These are phyloP conservation scores for Spinus pinus DNA, from an alignment of 2,797 vertebrate genomes.

Conservation along the genomic window DNA sequence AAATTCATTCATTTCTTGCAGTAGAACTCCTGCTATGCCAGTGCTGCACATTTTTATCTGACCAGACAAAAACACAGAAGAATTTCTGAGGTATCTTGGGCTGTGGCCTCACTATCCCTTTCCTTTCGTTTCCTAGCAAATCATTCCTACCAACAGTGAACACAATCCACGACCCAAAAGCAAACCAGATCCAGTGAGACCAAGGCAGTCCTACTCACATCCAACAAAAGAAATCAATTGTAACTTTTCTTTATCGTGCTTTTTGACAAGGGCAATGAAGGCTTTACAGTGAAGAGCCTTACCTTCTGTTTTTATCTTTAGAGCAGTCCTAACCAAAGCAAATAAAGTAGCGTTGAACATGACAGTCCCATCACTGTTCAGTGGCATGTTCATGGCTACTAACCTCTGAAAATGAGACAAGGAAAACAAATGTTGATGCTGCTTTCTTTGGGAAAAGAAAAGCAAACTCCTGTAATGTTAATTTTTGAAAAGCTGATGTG, in stretches of 20 bases:
- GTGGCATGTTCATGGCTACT: conserved; percentile 99
- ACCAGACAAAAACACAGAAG: not conserved
- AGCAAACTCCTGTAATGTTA: not conserved
- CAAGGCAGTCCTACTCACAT: not conserved
- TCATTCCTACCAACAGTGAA: not conserved
- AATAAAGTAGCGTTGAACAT: conserved; percentile 99
- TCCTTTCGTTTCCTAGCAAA: not conserved
- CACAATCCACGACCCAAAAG: not conserved
- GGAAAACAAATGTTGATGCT: not conserved
- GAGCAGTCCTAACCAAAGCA: conserved; percentile 94
- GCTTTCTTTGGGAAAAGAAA: not conserved
- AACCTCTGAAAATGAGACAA: conserved; percentile 83
- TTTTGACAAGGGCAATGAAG: not conserved
- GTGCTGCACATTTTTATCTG: not conserved
- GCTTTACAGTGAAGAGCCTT: not conserved
- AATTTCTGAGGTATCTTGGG: not conserved
- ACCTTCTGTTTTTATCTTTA: conserved; percentile 99
- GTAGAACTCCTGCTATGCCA: not conserved
- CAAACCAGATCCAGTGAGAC: not conserved
- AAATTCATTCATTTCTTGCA: not conserved
- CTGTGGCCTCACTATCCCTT: not conserved
- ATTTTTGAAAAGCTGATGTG: not conserved
- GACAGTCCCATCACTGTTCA: conserved; percentile 94
- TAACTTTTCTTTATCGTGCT: not conserved
- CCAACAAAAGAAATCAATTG: not conserved